These are phyloP conservation scores for Panthera uncia DNA, from an alignment of 2,113 vertebrate genomes.

Conservation along the genomic window DNA sequence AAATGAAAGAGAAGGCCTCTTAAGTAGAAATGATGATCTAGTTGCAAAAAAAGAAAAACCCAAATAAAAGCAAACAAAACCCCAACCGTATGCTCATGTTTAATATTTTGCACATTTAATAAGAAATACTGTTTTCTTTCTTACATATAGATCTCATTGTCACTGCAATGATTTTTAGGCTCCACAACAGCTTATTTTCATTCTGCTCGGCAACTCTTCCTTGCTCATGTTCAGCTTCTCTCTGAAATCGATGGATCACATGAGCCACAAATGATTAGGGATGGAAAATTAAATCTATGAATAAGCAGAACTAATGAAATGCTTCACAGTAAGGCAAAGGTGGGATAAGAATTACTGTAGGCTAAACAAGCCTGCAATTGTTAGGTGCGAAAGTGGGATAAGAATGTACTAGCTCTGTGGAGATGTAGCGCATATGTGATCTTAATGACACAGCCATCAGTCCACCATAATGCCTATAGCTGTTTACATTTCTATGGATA, in stretches of 20 bases:
- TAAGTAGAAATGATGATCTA: neutral
- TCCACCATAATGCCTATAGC: neutral
- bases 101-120: slow-evolving; percentile 53
- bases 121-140: neutral
- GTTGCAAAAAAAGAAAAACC: neutral
- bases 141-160: neutral
- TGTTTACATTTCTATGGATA: neutral
- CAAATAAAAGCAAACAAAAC: neutral
- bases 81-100: neutral
- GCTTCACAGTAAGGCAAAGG: slow-evolving; percentile 47
- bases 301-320: slow-evolving; percentile 70
- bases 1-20: neutral
- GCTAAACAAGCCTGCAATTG: neutral
- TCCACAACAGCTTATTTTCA: neutral
- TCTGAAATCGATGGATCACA: slow-evolving; percentile 54
- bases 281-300: slow-evolving; percentile 71
- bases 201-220: neutral
- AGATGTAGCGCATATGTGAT: neutral
- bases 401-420: neutral
- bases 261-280: slow-evolving; percentile 66
- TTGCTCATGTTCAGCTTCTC: neutral
- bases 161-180: neutral
- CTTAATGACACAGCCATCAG: neutral
- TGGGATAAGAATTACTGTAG: slow-evolving; percentile 30
- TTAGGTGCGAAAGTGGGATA: neutral